Evolutionary conservation across 2,888 invertebrate genomes (phyloP), one percentile per base, ranked within the genome.

Genomic region (Atherix ibis): DNA sequence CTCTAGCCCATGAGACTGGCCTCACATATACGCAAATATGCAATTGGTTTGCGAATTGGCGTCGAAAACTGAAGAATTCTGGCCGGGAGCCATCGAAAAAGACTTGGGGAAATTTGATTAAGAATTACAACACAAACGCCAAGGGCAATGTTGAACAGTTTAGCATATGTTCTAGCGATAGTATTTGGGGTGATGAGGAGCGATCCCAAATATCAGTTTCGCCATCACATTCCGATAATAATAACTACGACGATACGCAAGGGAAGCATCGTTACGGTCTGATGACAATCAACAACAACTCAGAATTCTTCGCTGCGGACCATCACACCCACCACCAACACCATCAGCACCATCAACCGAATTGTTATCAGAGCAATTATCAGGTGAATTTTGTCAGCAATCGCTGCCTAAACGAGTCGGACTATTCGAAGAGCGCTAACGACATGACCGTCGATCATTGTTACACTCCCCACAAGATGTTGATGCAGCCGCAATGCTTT

Each of bases 21-120:
- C 65, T 81, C 16, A 81, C 80, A 14, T 80, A 80, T 47, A 77
- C 78, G 46, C 80, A 81, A 67, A 79, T 78, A 58, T 66, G 56
- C 43, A 81, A 81, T 56, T 81, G 81, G 81, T 81, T 81, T 53
- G 81, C 81, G n/a, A 81, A 81, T 49, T 81, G 81, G 81, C 65
- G 81, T 39, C 62, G 81, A 47, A 81, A 81, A 53, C 58, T 81
- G 37, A 80, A 80, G 58, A 80, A 80, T 51, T 77, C 77, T 1
- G 76, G 76, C 42, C 67, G 66, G 27, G 76, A 79, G 48, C 68
- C 71, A 31, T 70, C 72, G 40, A 70, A 72, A 46, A 71, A 71
- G 47, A 77, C 79, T 1, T 79, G 79, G 79, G 76, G 77, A 2
- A 73, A 77, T 51, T 64, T 79, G 4, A 80, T 62, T 18, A 62